Percentiles rank a stretch among this genome's conserved stretches.
Evolutionary conservation across 1,140 invertebrate genomes (phyloP).

Genomic region (Drosophila melanica): DNA sequence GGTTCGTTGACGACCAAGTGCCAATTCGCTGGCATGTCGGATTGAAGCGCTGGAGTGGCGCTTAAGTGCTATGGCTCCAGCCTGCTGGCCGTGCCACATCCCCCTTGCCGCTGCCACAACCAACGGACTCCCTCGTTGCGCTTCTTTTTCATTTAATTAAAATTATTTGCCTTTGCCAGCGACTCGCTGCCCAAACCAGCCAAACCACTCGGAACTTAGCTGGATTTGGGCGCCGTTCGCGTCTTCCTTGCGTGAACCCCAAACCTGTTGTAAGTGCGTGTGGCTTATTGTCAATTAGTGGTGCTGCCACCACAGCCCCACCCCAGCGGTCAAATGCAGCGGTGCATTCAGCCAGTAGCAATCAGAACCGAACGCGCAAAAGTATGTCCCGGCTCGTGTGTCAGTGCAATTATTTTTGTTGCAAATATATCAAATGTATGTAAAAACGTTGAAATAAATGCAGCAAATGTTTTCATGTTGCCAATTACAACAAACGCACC

Average conservation of each 20-base stretch:
- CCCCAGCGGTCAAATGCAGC: conserved; percentile 50
- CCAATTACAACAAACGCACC: conserved; percentile 61
- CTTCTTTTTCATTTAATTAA: conserved; percentile 82
- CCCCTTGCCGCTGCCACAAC: conserved; percentile 2
- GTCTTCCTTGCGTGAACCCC: conserved; percentile 39
- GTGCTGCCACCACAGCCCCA: conserved; percentile 20
- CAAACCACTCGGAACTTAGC: conserved; percentile 67
- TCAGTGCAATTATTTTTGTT: conserved; percentile 68
- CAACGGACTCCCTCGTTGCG: conserved; percentile 33
- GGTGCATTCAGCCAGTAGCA: conserved; percentile 68
- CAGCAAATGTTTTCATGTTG: conserved; percentile 57
- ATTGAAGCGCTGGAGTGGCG: conserved; percentile 72
- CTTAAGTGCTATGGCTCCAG: conserved; percentile 65
- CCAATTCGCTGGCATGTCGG: conserved; percentile 68
- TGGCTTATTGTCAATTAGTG: conserved; percentile 74
- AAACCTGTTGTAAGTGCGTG: conserved; percentile 59
- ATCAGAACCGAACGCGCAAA: conserved; percentile 62
- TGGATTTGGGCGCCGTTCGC: conserved; percentile 53
- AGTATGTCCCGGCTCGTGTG: conserved; percentile 35
- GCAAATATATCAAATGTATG: conserved; percentile 41
- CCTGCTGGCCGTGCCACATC: conserved; percentile 2
- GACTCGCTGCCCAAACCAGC: conserved; percentile 26
- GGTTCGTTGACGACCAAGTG: conserved; percentile 78
- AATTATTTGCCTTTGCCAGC: conserved; percentile 77
- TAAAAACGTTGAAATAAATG: conserved; percentile 58